These are phyloP conservation scores for Pleuronectes platessa DNA, from an alignment of 2,113 vertebrate genomes.

Conservation along the genomic window DNA sequence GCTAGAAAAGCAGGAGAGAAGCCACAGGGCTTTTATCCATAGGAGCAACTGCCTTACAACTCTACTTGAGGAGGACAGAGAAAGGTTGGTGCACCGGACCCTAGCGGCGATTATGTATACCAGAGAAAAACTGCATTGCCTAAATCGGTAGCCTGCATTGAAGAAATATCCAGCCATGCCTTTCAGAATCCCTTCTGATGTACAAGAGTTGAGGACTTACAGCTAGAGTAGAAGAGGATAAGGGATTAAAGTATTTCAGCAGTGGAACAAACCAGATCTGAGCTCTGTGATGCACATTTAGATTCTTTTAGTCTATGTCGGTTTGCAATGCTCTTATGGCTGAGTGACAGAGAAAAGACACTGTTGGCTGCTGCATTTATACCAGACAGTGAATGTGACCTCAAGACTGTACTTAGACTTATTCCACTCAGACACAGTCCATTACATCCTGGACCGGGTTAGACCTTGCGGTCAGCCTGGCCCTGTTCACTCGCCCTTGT, in stretches of 20 bases:
- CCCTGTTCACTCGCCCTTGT: constrained; percentile 61
- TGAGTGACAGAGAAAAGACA: constrained; percentile 44
- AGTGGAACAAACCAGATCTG: constrained; percentile 50
- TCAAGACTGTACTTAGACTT: constrained; percentile 66
- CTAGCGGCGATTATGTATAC: constrained; percentile 11
- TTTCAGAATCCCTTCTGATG: constrained; percentile 37
- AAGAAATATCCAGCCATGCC: constrained; percentile 36
- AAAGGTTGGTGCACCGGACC: constrained; percentile 83
- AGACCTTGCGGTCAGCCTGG: constrained; percentile 45
- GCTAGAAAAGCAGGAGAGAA: constrained; percentile 87
- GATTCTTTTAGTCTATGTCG: constrained; percentile 52
- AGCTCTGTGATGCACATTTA: constrained; percentile 56
- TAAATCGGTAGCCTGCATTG: constrained; percentile 22
- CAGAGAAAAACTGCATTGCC: constrained; percentile 28
- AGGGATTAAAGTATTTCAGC: constrained; percentile 64
- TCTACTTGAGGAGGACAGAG: constrained; percentile 88
- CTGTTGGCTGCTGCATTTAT: constrained; percentile 35
- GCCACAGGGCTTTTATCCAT: constrained; percentile 84
- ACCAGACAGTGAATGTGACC: constrained; percentile 48
- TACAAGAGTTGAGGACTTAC: constrained; percentile 52
- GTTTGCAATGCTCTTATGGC: constrained; percentile 59
- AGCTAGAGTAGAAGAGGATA: constrained; percentile 42
- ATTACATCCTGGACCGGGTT: constrained; percentile 61
- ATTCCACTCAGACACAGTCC: constrained; percentile 69
- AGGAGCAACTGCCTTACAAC: constrained; percentile 86